These are phyloP conservation scores for Ophion ventricosus DNA, from an alignment of 2,888 invertebrate genomes.

Conservation along the genomic window DNA sequence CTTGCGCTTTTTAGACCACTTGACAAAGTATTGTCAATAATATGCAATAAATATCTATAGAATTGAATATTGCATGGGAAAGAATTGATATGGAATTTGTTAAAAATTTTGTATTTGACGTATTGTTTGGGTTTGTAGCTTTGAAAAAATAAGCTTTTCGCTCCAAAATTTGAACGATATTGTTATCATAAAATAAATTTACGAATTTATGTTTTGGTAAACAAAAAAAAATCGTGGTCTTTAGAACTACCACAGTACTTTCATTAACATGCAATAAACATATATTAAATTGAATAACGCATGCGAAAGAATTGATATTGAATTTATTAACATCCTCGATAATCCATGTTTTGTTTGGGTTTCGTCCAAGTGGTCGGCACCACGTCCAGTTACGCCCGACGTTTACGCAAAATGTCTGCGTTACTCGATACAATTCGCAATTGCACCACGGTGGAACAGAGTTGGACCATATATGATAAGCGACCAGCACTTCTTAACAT, in stretches of 20 bases:
- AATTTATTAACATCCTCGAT: background rate
- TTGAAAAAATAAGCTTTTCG: too few relatives aligned
- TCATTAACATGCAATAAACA: too few relatives aligned
- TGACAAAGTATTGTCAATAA: too few relatives aligned
- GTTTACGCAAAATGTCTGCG: slow-evolving; percentile 78
- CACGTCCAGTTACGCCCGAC: slow-evolving; percentile 70
- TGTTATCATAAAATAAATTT: too few relatives aligned
- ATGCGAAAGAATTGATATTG: background rate
- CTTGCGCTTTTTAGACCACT: too few relatives aligned
- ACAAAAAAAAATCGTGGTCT: too few relatives aligned
- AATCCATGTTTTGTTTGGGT: slow-evolving; percentile 17
- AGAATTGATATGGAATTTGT: slow-evolving; percentile 3
- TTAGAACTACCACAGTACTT: too few relatives aligned
- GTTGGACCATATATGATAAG: slow-evolving; percentile 73
- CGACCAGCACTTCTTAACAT: slow-evolving; percentile 75
- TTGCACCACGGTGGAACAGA: slow-evolving; percentile 80
- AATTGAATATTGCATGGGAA: too few relatives aligned
- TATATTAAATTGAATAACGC: too few relatives aligned
- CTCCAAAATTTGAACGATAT: too few relatives aligned
- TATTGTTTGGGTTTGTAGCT: slow-evolving; percentile 21
- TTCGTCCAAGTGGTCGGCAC: slow-evolving; percentile 68
- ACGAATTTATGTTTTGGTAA: too few relatives aligned
- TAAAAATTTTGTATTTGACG: background rate
- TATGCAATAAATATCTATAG: too few relatives aligned
- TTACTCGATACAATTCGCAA: slow-evolving; percentile 77